Evolutionary conservation across 2,888 invertebrate genomes (phyloP), one percentile per base, ranked within the genome.

Genomic region (Conomelus anceps): DNA sequence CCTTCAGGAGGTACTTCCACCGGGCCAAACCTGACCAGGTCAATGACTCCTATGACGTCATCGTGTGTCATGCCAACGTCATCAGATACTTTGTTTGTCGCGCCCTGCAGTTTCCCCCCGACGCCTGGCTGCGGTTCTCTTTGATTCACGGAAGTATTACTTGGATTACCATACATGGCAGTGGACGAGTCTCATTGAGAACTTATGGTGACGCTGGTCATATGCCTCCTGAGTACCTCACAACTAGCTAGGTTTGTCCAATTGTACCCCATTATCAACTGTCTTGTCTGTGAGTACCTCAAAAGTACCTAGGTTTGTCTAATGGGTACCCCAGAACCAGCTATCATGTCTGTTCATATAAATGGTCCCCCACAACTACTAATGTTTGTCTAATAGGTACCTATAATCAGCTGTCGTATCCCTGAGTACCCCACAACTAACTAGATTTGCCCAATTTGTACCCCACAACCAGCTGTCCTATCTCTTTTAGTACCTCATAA

Each of bases 51-150:
- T 98, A 97, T 93, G 98, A 99, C 41, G 93, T 99, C 85, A 94
- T 99, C 89, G 98, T 99, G 0, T 99, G 99, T 92, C 99, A 99
- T 93, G 99, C 98, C 3, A 99, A 99, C 93, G 99, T 99, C 23
- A 99, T 99, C 92, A 95, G 99, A 86, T 99, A 98, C 93, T 98
- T 98, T 92, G 96, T 97, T n/a, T 98, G 98, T 94, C 98, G 99
- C 93, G 99, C 98, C 0, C 94, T 99, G 84, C 99, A 99, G 93
- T 97, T 99, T 92, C 99, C 99, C 0, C 97, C 99, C 0, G 99
- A 99, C 93, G 99, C 97, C 1, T 99, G 99, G 99, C 94, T 99
- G 17, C 95, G 99, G 90, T 96, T 99, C 92, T 96, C 96, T 17
- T 94, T 99, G 29, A 97, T 97, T 93, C 97, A 99, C 93, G 98